phyloP scores from a whole-genome alignment of 2,113 vertebrate species.

The Australoheros scitulus region DNA sequence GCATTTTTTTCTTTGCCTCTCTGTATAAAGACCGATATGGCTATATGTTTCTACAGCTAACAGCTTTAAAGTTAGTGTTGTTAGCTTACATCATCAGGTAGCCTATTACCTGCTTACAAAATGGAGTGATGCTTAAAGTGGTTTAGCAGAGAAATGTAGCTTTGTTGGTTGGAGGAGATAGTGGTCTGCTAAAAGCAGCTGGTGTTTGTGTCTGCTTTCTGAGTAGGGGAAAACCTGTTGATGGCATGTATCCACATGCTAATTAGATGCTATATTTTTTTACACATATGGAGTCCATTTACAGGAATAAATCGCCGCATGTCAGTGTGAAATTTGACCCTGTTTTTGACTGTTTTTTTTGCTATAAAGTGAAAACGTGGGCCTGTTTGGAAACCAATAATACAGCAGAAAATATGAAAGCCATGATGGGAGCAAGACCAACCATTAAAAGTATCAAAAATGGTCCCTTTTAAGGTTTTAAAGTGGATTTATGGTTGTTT shows the following conservation, averaged over 20 bases:
- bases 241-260: not conserved
- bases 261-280: not conserved
- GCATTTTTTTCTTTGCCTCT: not conserved
- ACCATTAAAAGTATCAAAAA: not conserved
- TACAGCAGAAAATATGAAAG: not conserved
- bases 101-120: not conserved
- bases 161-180: not conserved
- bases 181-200: not conserved
- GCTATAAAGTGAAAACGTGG: slow-evolving; percentile 1
- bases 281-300: slow-evolving; percentile 14
- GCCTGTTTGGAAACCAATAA: not conserved
- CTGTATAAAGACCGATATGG: not conserved
- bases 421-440: not conserved
- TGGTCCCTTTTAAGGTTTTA: not conserved
- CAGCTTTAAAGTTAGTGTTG: not conserved
- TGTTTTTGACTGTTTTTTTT: slow-evolving; percentile 3
- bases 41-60: not conserved
- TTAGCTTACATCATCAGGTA: not conserved
- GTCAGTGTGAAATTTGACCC: not conserved
- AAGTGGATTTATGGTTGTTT: not conserved
- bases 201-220: slow-evolving; percentile 14
- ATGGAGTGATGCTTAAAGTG: not conserved
- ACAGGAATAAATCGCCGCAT: not conserved
- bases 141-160: not conserved
- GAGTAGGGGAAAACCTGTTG: not conserved